Base-by-base conservation (phyloP, 1,140 invertebrate genomes). In the Linepithema humile region DNA sequence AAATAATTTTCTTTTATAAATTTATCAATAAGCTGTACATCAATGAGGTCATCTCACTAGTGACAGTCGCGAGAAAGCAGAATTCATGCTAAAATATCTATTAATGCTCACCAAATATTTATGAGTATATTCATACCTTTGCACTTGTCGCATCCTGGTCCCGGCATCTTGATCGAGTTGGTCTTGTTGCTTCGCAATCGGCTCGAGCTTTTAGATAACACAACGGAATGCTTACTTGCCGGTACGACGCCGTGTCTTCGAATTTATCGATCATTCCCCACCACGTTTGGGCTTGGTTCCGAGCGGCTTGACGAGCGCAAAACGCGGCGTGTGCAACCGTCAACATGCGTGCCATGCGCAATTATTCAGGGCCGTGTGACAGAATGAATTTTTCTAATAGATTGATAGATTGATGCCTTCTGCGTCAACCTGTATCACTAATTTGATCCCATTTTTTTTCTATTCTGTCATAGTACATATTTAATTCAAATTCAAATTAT, bases 191-290 rank as follows among this genome's bases (percentile, higher is more conserved):
- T 23, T 9, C 53, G 75, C 17, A 9, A 77, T n/a, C n/a, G 7
- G 53, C n/a, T 82, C 12, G 23, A 60, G 82, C 32, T 72, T 55
- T 50, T n/a, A 12, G 67, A 60, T 23, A 65, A 70, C 15, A 48
- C 35, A 64, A 82, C 26, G 62, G 38, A 83, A 82, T 57, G 87
- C 86, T 75, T 70, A 91, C 89, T 90, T 82, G 69, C 78, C 82
- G 89, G 83, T 59, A 72, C 80, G 48, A 83, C 67, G 35, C 73
- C 57, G 77, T 26, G 60, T 72, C 88, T 91, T 91, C 86, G 90
- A 90, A 93, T 94, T 93, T 94, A 94, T 94, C 88, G 92, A 94
- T 92, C 91, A 65, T 65, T 83, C 90, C 91, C 92, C 89, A 90
- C 92, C 85, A 89, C 50, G 12, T 6, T 40, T 60, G 32, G 45